Evolutionary conservation across 2,797 vertebrate genomes (phyloP).

Genomic region (Argya squamiceps): DNA sequence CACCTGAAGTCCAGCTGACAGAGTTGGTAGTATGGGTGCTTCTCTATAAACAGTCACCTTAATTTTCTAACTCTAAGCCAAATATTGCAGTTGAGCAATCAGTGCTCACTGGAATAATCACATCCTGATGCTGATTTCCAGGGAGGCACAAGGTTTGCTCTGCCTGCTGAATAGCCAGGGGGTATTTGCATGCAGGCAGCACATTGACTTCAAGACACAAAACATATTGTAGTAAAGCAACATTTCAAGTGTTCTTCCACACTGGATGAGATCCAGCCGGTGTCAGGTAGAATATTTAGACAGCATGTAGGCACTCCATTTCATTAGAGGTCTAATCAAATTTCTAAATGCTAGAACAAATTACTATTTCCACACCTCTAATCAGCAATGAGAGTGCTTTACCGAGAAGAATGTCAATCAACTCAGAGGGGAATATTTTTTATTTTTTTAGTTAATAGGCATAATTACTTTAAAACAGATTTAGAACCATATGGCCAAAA

Average conservation of each 20-base stretch:
- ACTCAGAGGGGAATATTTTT: conserved; percentile 18
- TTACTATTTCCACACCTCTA: conserved; percentile 67
- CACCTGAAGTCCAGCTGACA: neutral
- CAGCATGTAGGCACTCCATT: conserved; percentile 46
- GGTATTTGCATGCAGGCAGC: neutral
- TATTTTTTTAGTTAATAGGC: conserved; percentile 49
- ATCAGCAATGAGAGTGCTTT: conserved; percentile 37
- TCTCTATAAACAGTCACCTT: neutral
- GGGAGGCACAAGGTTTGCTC: neutral
- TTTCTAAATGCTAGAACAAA: conserved; percentile 58
- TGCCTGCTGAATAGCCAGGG: neutral
- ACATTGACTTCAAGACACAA: neutral
- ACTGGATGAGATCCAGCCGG: conserved; percentile 36
- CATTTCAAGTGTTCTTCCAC: conserved; percentile 12
- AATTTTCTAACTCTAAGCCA: neutral
- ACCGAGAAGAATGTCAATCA: conserved; percentile 56
- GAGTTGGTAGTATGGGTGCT: neutral
- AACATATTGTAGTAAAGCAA: neutral
- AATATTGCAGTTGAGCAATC: neutral
- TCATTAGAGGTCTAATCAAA: conserved; percentile 60
- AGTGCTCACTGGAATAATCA: neutral
- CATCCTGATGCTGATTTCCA: neutral
- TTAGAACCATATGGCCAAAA: conserved; percentile 58
- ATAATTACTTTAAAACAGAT: conserved; percentile 64
- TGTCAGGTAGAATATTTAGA: conserved; percentile 67